These are phyloP conservation scores for Eilema sororculum DNA, from an alignment of 2,888 invertebrate species.

Conservation along the genomic window DNA sequence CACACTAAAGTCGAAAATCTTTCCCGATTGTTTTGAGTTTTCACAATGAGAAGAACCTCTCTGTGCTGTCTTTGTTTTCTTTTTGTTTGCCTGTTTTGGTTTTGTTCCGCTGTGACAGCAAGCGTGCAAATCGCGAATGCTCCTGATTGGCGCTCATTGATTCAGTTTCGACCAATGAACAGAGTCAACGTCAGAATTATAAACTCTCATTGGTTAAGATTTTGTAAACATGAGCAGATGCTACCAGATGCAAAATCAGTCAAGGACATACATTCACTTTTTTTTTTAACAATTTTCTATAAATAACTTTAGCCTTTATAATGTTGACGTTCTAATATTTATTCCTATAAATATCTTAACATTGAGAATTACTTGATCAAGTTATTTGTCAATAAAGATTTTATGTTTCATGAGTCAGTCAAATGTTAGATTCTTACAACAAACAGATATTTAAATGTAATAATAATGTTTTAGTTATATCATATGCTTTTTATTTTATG, in stretches of 20 bases:
- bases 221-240: constrained; percentile 56
- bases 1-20: constrained; percentile 51
- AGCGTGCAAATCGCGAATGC: constrained; percentile 54
- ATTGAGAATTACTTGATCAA: no score
- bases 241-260: constrained; percentile 46
- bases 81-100: constrained; percentile 58
- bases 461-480: no score
- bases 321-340: background rate
- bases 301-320: background rate
- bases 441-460: no score
- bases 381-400: no score
- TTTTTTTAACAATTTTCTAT: no score
- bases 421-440: no score
- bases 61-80: constrained; percentile 68
- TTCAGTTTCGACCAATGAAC: constrained; percentile 31
- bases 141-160: constrained; percentile 44
- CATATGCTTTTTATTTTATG: no score
- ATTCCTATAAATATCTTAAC: background rate
- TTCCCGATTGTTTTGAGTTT: constrained; percentile 46
- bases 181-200: constrained; percentile 20
- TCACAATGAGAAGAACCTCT: constrained; percentile 47
- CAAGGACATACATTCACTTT: constrained; percentile 42
- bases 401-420: no score
- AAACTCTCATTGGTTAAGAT: constrained; percentile 55
- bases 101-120: constrained; percentile 55